These are phyloP conservation scores for Phyllotreta striolata DNA, from an alignment of 2,888 invertebrate genomes.

Conservation along the genomic window DNA sequence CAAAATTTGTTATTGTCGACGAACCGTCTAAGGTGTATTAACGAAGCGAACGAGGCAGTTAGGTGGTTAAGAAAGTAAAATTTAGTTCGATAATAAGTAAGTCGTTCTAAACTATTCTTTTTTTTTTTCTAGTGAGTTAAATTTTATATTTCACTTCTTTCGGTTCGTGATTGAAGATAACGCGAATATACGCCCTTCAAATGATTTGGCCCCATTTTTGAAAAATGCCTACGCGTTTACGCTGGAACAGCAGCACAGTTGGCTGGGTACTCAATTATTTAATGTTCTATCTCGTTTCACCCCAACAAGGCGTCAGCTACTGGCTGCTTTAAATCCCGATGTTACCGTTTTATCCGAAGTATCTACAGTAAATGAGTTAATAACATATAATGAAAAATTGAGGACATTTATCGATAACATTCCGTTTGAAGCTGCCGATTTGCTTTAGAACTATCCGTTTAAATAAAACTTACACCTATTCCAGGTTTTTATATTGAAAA, in stretches of 20 bases:
- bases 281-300: slow-evolving; percentile 60
- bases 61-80: slow-evolving; percentile 78
- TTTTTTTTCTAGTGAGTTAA: slow-evolving; percentile 66
- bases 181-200: slow-evolving; percentile 59
- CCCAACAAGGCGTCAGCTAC: slow-evolving; percentile 49
- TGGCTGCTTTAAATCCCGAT: slow-evolving; percentile 48
- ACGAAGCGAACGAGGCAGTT: slow-evolving; percentile 68
- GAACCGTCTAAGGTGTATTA: slow-evolving; percentile 61
- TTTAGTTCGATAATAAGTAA: neutral
- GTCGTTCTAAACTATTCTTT: slow-evolving; percentile 32
- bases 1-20: no score
- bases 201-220: slow-evolving; percentile 70
- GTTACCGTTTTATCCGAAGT: slow-evolving; percentile 56
- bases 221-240: slow-evolving; percentile 74
- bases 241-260: slow-evolving; percentile 77
- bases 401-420: slow-evolving; percentile 67
- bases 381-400: slow-evolving; percentile 65
- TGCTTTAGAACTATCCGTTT: neutral
- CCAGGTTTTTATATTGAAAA: no score
- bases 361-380: slow-evolving; percentile 57
- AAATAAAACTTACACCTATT: slow-evolving; percentile 12
- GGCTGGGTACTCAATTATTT: slow-evolving; percentile 78
- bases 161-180: slow-evolving; percentile 65
- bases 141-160: slow-evolving; percentile 70
- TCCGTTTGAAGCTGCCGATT: slow-evolving; percentile 60